Evolutionary conservation across 2,888 invertebrate species (phyloP).

Genomic region (Macrostomum cliftonense): DNA sequence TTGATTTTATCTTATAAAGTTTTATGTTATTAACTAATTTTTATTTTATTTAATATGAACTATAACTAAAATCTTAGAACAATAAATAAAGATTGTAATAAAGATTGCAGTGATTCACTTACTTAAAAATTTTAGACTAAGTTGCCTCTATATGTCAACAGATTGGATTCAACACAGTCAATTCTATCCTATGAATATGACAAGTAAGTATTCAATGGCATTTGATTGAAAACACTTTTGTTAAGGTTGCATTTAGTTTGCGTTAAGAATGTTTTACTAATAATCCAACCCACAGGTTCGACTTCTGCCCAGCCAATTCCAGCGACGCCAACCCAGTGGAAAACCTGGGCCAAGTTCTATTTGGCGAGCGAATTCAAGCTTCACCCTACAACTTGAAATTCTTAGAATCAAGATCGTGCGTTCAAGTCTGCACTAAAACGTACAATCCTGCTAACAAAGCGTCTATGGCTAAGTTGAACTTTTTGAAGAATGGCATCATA

Average conservation of each 20-base stretch:
- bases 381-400: conserved; percentile 77
- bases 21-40: no score
- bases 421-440: conserved; percentile 42
- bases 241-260: no score
- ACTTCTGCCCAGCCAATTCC: conserved; percentile 55
- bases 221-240: no score
- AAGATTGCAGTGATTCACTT: no score
- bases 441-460: conserved; percentile 51
- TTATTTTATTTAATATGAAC: no score
- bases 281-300: conserved; percentile 48
- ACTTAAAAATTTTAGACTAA: no score
- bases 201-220: conserved; percentile 47
- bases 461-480: conserved; percentile 51
- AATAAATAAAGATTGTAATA: no score
- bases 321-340: conserved; percentile 60
- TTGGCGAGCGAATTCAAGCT: conserved; percentile 89
- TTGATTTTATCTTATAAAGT: no score
- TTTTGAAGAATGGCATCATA: conserved; percentile 71
- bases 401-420: conserved; percentile 47
- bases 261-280: no score
- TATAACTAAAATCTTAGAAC: no score
- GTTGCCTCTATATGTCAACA: conserved; percentile 74
- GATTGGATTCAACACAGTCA: conserved; percentile 88
- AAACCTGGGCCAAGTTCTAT: conserved; percentile 92
- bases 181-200: conserved; percentile 94